Evolutionary conservation across 2,888 invertebrate species (phyloP).

Genomic region (Steromphala cineraria): DNA sequence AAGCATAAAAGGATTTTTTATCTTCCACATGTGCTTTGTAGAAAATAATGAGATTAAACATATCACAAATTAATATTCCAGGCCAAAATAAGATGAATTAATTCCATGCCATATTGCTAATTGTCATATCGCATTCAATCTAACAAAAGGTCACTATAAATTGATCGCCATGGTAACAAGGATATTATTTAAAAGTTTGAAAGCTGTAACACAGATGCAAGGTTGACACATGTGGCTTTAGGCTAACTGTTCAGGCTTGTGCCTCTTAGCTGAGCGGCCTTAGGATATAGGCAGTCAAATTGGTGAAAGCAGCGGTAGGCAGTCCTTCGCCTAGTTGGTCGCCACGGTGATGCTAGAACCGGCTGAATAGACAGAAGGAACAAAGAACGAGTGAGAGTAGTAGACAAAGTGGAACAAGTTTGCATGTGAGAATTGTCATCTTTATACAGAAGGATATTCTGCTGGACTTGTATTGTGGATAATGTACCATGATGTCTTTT

Average conservation of each 20-base stretch:
- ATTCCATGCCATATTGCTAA: neutral
- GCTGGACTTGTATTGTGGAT: neutral
- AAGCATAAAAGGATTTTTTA: too few relatives aligned
- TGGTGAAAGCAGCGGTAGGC: neutral
- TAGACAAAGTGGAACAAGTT: neutral
- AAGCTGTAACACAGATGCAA: neutral
- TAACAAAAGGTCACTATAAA: neutral
- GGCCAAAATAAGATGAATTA: too few relatives aligned
- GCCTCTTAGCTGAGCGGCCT: neutral
- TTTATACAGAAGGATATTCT: neutral
- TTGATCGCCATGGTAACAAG: neutral
- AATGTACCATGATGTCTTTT: neutral
- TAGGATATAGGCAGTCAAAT: neutral
- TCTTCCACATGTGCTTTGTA: too few relatives aligned
- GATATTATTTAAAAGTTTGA: neutral
- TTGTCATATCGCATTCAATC: neutral
- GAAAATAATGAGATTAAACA: too few relatives aligned
- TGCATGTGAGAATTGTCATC: neutral
- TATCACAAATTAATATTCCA: too few relatives aligned
- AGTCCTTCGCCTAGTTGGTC: neutral
- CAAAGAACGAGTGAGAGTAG: neutral
- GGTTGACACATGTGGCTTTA: neutral
- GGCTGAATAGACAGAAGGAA: conserved; percentile 8
- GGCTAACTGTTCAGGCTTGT: neutral
- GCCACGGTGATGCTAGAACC: neutral